Conservation (phyloP, 2,797 vertebrate species). For the Fratercula arctica region DNA sequence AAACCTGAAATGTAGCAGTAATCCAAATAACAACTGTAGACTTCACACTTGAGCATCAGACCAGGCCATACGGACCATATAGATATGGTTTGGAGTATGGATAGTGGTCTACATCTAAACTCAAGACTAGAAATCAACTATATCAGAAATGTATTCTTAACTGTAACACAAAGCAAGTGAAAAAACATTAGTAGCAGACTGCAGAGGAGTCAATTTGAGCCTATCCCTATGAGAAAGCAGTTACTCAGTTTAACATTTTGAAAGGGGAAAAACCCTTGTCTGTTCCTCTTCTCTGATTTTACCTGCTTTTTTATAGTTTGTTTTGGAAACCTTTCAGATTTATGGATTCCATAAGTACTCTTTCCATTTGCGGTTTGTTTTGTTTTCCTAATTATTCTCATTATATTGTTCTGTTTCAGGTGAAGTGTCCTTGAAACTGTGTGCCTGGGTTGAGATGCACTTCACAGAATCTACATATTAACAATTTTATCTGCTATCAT, state of each 20-base stretch:
- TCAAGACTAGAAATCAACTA: neutral
- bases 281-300: neutral
- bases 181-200: neutral
- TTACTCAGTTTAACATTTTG: neutral
- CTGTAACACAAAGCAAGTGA: neutral
- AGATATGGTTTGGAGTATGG: neutral
- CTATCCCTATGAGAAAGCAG: neutral
- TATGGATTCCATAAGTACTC: neutral
- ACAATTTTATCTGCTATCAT: neutral
- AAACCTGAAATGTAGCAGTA: neutral
- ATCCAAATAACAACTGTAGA: neutral
- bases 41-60: neutral
- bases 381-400: neutral
- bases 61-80: accelerated
- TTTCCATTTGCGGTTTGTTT: neutral
- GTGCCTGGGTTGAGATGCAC: neutral
- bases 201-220: neutral
- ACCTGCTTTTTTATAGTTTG: neutral
- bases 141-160: neutral
- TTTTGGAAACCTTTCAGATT: neutral
- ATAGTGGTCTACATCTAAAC: neutral
- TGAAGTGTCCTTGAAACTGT: neutral
- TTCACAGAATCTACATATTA: neutral
- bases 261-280: neutral
- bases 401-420: neutral